Conservation (phyloP, 2,888 invertebrate species). For the Pristionchus japonicus region DNA sequence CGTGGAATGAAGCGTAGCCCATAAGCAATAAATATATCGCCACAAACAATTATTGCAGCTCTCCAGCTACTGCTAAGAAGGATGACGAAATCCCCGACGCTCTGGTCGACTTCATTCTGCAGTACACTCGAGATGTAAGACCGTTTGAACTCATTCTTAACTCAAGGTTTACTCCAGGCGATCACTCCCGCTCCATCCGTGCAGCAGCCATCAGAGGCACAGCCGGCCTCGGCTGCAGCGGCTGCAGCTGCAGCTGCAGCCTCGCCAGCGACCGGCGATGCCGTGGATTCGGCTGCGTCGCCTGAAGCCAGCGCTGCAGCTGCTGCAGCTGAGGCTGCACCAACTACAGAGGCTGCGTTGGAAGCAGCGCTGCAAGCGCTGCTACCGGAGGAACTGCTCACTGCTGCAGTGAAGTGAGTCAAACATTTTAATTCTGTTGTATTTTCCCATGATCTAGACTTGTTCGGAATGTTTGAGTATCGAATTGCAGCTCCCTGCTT, state of each 20-base stretch:
- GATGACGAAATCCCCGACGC: neutral
- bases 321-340: neutral
- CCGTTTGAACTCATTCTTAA: neutral
- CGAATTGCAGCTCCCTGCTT: neutral
- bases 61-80: neutral
- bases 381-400: neutral
- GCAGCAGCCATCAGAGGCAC: neutral
- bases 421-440: neutral
- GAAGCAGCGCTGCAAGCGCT: neutral
- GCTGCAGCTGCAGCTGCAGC: neutral
- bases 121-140: neutral
- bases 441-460: neutral
- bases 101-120: neutral
- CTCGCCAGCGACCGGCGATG: neutral
- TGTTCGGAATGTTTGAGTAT: neutral
- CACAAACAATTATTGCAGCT: no score
- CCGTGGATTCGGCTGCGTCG: neutral
- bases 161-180: neutral
- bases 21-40: no score
- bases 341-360: neutral
- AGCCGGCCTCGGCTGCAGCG: neutral
- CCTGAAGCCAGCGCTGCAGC: neutral
- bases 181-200: neutral
- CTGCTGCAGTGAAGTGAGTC: neutral
- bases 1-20: no score